Evolutionary conservation across 2,113 vertebrate genomes (phyloP), one percentile per base, ranked within the genome.

Genomic region (Eudyptes chrysolophus): DNA sequence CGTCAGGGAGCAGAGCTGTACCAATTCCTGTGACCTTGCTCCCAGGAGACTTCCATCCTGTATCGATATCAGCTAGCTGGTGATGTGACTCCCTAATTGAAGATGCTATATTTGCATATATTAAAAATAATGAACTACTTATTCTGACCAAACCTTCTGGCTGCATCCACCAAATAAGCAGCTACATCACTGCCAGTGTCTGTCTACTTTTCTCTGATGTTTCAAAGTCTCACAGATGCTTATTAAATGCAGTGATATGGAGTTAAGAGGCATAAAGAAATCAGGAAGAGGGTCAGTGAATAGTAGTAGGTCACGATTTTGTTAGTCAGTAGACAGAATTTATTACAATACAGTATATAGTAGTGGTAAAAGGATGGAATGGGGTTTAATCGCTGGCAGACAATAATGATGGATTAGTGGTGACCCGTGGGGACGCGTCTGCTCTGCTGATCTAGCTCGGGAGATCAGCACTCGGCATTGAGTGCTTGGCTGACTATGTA

Each of bases 391-490:
- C 5, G 2, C 30, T 82, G 54, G 26, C 30, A 49, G 54, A 49
- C 16, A 30, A 13, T 48, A 36, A 32, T 25, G 25, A 36, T 58
- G 19, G 49, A 24, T 61, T 44, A 44, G 38, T 14, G 38, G 29
- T 30, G 36, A 36, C 52, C 22, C 0, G 0, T 0, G 2, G 51
- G 46, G 55, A 26, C 13, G 6, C 0, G 0, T 13, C 25, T 48
- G 32, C 30, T 16, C 26, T n/a, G 54, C 49, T 4, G 3, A 9
- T 17, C 6, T 48, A 11, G 64, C 54, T 84, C 3, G 4, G 46
- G 65, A 64, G 25, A 15, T 34, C 36, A 61, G 36, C 21, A n/a
- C 36, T 46, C 30, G 49, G 48, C 10, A 30, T 3, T 1, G 6
- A 61, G 55, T 18, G 9, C 34, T 68, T 24, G 48, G 34, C 36